Evolutionary conservation across 2,113 vertebrate species (phyloP), one percentile per base, ranked within the genome.

Genomic region (Trematomus loennbergii): DNA sequence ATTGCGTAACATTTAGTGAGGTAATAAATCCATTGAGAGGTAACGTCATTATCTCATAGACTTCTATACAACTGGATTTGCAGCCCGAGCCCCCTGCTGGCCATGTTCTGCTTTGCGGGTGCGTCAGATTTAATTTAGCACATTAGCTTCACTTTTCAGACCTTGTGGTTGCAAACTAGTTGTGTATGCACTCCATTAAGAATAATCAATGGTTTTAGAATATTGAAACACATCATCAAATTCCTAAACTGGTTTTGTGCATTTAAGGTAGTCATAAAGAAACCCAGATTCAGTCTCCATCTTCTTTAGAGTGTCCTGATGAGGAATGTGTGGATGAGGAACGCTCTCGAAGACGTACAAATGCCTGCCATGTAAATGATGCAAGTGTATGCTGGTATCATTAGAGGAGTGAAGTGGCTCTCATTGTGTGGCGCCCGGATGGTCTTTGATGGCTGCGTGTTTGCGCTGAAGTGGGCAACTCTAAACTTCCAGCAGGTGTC

Each of bases 371-470:
- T 86, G 86, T 94, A 86, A 87, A 81, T 74, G 86, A 94, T 89
- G 86, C 81, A 17, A 76, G 76, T 85, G 79, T 66, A 88, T 92
- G 87, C 89, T 94, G 91, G 92, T 94, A 93, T 88, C 91, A 89
- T 87, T 88, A 91, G 87, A 91, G 64, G 79, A 93, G 92, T 91
- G 92, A 91, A 94, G 94, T 46, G 57, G 84, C 66, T 91, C 73
- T 65, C 89, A 93, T 93, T 91, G 91, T 94, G 84, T 82, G 66
- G 88, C 16, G 54, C 91, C 87, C 82, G 48, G 74, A 88, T 93
- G 82, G 55, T 89, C 83, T 89, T 94, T 94, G 90, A 91, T 85
- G 82, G 64, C 88, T 89, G 88, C 82, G 60, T 89, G 80, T 91
- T 86, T 92, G 83, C 85, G 71, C 72, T 90, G 90, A 88, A 92